These are phyloP conservation scores for Ancistrus triradiatus DNA, from an alignment of 2,113 vertebrate species.

Conservation along the genomic window DNA sequence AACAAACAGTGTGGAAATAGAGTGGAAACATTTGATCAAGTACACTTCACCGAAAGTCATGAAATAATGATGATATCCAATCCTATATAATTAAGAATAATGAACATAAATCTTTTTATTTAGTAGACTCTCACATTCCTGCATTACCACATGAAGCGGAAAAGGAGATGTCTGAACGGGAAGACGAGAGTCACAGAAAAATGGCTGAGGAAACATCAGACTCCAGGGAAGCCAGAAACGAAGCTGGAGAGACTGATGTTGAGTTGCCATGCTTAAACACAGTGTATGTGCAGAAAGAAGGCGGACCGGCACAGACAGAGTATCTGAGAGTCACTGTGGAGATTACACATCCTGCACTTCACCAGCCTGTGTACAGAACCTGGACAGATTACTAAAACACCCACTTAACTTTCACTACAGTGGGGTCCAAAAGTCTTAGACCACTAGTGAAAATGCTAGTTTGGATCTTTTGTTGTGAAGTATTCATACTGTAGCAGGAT, in stretches of 20 bases:
- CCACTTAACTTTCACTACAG: not conserved
- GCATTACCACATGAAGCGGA: constrained; percentile 50
- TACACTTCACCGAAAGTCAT: too few species aligned
- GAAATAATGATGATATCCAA: too few species aligned
- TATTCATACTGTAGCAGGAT: too few species aligned
- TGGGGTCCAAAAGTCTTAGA: too few species aligned
- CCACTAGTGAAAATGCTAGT: not conserved
- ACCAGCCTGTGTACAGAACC: constrained; percentile 60
- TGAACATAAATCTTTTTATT: not conserved
- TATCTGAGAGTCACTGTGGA: constrained; percentile 64
- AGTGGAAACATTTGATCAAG: too few species aligned
- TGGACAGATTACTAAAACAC: constrained; percentile 62
- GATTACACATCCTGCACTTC: constrained; percentile 65
- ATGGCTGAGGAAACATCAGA: constrained; percentile 32
- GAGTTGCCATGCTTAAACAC: constrained; percentile 57
- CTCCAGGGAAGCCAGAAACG: constrained; percentile 28
- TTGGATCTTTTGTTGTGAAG: too few species aligned
- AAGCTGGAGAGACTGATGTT: constrained; percentile 9
- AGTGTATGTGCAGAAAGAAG: constrained; percentile 44
- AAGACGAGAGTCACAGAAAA: constrained; percentile 44
- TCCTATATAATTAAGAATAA: not conserved
- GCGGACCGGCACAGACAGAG: constrained; percentile 30
- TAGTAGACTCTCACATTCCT: constrained; percentile 55
- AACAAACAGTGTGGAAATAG: too few species aligned
- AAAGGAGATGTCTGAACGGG: constrained; percentile 52